These are phyloP conservation scores for Hyposoter didymator DNA, from an alignment of 2,888 invertebrate species.

Conservation along the genomic window DNA sequence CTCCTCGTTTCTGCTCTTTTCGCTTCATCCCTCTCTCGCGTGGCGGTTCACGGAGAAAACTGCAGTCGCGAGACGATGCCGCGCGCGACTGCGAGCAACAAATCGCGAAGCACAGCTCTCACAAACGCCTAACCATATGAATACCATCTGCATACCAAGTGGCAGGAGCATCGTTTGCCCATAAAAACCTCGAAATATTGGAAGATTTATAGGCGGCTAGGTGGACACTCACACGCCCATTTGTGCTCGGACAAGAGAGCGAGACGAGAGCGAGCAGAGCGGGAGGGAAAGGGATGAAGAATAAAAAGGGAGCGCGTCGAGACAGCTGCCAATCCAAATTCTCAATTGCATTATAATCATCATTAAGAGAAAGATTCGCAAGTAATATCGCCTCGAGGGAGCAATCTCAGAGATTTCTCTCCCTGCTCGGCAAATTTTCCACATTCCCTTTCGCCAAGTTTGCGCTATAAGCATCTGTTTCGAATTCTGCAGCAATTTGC, in stretches of 20 bases:
- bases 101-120: conserved; percentile 64
- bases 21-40: conserved; percentile 24
- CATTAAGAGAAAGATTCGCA: conserved; percentile 5
- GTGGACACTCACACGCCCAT: conserved; percentile 58
- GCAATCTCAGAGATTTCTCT: neutral
- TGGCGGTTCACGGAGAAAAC: conserved; percentile 9
- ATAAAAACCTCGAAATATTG: conserved; percentile 68
- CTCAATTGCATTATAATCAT: conserved; percentile 47
- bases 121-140: conserved; percentile 65
- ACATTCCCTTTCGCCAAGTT: neutral
- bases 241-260: conserved; percentile 14
- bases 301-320: neutral
- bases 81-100: conserved; percentile 40
- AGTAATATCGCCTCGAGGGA: neutral
- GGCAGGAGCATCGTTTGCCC: conserved; percentile 54
- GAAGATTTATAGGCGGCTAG: conserved; percentile 66
- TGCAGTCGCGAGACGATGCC: conserved; percentile 28
- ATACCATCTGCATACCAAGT: conserved; percentile 69
- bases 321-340: conserved; percentile 55
- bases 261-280: neutral
- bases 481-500: conserved; percentile 7
- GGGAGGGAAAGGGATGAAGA: neutral
- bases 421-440: neutral
- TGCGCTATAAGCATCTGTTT: neutral
- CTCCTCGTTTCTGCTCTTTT: conserved; percentile 25